Conservation (phyloP, 1,140 invertebrate species). For the Drosophila pachea region DNA sequence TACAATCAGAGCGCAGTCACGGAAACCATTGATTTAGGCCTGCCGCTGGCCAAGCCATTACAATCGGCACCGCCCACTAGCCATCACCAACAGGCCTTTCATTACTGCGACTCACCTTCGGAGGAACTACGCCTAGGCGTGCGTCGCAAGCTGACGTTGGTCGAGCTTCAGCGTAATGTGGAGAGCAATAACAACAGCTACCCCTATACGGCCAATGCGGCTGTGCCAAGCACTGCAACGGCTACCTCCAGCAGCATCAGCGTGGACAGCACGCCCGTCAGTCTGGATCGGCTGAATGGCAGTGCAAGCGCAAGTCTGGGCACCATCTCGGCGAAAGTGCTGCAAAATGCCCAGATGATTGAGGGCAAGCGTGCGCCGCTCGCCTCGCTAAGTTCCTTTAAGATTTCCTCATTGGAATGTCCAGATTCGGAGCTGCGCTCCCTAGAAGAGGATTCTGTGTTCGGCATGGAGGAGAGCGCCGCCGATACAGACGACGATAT, state of each 20-base stretch:
- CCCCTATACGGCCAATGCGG: constrained; percentile 61
- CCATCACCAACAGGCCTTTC: constrained; percentile 46
- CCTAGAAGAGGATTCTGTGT: constrained; percentile 87
- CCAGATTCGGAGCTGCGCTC: constrained; percentile 83
- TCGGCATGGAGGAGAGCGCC: constrained; percentile 80
- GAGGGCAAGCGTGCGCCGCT: constrained; percentile 83
- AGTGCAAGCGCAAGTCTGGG: constrained; percentile 62
- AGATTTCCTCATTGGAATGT: constrained; percentile 84
- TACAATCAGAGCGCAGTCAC: constrained; percentile 56
- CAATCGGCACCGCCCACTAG: constrained; percentile 57
- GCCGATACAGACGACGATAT: constrained; percentile 88
- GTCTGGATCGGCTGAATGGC: constrained; percentile 69
- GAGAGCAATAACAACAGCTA: constrained; percentile 64
- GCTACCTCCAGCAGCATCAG: constrained; percentile 71
- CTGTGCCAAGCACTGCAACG: constrained; percentile 42
- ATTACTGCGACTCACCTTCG: constrained; percentile 66
- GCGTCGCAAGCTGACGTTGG: constrained; percentile 65
- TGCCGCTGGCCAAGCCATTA: constrained; percentile 52
- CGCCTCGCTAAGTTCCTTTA: constrained; percentile 88
- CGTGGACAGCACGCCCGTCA: constrained; percentile 70
- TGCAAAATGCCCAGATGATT: constrained; percentile 35
- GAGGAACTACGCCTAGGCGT: constrained; percentile 70
- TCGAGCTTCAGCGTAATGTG: constrained; percentile 65
- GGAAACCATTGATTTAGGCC: constrained; percentile 38
- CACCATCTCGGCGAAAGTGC: constrained; percentile 52